These are phyloP conservation scores for Halcyon smyrnensis DNA, from an alignment of 2,797 vertebrate genomes.

Conservation along the genomic window DNA sequence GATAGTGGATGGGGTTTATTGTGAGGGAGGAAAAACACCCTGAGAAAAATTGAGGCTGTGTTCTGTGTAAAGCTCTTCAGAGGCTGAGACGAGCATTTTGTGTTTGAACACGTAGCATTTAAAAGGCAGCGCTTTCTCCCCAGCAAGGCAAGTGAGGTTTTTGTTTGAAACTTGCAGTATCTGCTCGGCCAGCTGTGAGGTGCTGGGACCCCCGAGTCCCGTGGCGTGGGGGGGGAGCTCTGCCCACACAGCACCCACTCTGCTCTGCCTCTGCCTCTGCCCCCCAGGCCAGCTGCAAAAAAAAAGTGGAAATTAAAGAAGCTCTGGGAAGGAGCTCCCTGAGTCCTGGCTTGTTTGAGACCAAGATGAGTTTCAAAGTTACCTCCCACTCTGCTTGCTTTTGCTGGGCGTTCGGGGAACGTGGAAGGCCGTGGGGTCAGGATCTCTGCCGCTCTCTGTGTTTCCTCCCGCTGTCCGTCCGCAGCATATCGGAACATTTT, in stretches of 20 bases:
- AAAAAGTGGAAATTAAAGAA: not conserved
- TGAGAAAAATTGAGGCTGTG: not conserved
- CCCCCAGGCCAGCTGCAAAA: not conserved
- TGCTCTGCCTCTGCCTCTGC: not conserved
- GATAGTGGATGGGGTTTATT: not conserved
- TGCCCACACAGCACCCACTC: not conserved
- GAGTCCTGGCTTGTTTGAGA: not conserved
- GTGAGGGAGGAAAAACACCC: not conserved
- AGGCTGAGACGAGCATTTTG: not conserved
- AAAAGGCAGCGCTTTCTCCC: not conserved
- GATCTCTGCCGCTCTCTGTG: not conserved
- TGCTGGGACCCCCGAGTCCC: not conserved
- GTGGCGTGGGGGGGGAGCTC: not conserved
- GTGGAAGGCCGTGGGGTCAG: not conserved
- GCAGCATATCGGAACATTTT: accelerated
- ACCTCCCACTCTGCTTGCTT: not conserved
- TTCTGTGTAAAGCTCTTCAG: not conserved
- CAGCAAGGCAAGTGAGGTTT: not conserved
- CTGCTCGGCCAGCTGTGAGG: not conserved
- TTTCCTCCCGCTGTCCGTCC: not conserved
- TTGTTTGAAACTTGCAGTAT: not conserved
- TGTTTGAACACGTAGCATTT: not conserved
- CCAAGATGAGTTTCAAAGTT: not conserved
- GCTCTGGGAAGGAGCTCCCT: not conserved
- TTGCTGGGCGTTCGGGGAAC: not conserved